Conservation (phyloP, 2,113 vertebrate genomes). For the Cercocebus atys region DNA sequence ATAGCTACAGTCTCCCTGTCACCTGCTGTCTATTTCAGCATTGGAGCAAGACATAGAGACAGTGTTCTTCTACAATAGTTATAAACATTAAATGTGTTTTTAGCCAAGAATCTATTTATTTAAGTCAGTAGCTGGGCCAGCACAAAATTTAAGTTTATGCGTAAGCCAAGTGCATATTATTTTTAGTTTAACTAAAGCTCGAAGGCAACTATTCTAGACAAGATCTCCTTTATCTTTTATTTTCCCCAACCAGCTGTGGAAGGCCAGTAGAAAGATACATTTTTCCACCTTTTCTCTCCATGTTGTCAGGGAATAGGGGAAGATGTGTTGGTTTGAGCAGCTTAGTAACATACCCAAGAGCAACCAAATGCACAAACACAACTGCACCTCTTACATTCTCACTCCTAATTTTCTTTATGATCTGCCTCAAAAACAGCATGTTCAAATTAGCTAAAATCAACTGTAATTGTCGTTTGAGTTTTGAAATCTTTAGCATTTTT, state of each 20-base stretch:
- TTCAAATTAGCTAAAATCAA: constrained; percentile 7
- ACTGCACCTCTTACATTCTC: background rate
- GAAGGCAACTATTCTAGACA: background rate
- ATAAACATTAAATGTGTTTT: constrained; percentile 1
- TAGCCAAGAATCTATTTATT: background rate
- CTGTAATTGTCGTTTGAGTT: background rate
- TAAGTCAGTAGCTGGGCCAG: background rate
- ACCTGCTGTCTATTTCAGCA: constrained; percentile 70
- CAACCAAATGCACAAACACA: background rate
- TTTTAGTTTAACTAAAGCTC: constrained; percentile 2
- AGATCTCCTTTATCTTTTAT: background rate
- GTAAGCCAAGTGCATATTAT: constrained; percentile 30
- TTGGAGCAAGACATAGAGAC: constrained; percentile 27
- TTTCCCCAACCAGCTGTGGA: background rate
- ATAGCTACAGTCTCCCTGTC: constrained; percentile 75
- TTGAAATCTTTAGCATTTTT: constrained; percentile 44
- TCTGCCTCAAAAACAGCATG: background rate
- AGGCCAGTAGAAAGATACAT: background rate
- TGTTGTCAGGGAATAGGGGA: background rate
- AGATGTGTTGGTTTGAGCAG: background rate
- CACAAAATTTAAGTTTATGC: constrained; percentile 40
- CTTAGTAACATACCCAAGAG: background rate
- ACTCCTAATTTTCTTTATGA: background rate
- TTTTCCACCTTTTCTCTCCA: background rate
- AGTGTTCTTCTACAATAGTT: constrained; percentile 22